These are phyloP conservation scores for Denticeps clupeoides DNA, from an alignment of 2,797 vertebrate species.

Conservation along the genomic window DNA sequence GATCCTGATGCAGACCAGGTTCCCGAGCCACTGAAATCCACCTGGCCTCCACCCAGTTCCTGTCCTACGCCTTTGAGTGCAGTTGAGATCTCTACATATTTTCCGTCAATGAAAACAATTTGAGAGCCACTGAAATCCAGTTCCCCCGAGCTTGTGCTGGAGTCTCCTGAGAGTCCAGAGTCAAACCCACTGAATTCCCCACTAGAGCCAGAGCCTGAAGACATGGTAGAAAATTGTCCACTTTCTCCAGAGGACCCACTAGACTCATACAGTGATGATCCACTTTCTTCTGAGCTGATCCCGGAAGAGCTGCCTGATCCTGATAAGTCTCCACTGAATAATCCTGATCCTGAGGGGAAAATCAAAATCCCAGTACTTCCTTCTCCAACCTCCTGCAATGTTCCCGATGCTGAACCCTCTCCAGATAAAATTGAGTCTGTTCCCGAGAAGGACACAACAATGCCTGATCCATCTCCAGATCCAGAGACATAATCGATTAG, in stretches of 20 bases:
- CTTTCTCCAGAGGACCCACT: constrained; percentile 34
- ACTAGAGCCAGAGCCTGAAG: constrained; percentile 37
- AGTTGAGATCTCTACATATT: constrained; percentile 31
- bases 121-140: constrained; percentile 41
- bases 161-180: constrained; percentile 52
- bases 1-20: constrained; percentile 2
- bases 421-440: constrained; percentile 27
- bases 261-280: constrained; percentile 30
- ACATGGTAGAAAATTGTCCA: constrained; percentile 36
- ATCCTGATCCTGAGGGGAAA: constrained; percentile 44
- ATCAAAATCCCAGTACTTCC: constrained; percentile 42
- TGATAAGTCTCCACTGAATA: constrained; percentile 36
- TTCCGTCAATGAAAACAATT: constrained; percentile 41
- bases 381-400: constrained; percentile 46
- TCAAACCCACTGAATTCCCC: constrained; percentile 50
- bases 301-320: constrained; percentile 38
- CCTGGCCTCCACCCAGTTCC: constrained; percentile 36
- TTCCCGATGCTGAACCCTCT: constrained; percentile 39
- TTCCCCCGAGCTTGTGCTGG: constrained; percentile 22
- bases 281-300: constrained; percentile 33
- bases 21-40: constrained; percentile 50
- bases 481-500: too few relatives aligned
- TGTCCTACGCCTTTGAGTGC: constrained; percentile 18
- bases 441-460: constrained; percentile 40
- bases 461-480: constrained; percentile 37